Conservation (phyloP, 1,140 invertebrate genomes). For the Apolygus lucorum region DNA sequence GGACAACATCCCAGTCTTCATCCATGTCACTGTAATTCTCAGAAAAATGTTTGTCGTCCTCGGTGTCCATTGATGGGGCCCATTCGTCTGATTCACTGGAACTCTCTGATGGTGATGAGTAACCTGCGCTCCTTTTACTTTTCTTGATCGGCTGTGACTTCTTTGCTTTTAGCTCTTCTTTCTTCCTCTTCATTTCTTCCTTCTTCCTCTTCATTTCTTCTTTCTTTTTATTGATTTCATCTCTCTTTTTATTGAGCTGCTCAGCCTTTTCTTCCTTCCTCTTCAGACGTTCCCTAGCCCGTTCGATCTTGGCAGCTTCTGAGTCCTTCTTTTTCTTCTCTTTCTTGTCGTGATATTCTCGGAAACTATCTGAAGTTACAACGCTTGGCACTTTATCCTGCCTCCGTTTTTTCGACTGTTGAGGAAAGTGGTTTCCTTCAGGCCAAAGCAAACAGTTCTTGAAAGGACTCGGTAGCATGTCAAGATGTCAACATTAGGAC, state of each 20-base stretch:
- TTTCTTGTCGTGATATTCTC: too few relatives aligned
- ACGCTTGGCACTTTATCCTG: too few relatives aligned
- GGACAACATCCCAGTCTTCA: conserved; percentile 16
- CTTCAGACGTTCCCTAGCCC: too few relatives aligned
- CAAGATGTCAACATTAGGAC: too few relatives aligned
- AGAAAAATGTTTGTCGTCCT: conserved; percentile 14
- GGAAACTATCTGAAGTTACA: too few relatives aligned
- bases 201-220: too few relatives aligned
- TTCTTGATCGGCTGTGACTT: conserved; percentile 9
- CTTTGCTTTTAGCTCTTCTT: conserved; percentile 15
- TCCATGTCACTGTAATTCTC: conserved; percentile 16
- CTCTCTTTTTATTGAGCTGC: too few relatives aligned
- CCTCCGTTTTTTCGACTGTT: conserved; percentile 9
- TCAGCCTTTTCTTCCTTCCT: too few relatives aligned
- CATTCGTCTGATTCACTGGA: conserved; percentile 12
- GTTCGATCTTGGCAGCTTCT: too few relatives aligned
- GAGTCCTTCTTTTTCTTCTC: too few relatives aligned
- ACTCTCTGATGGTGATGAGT: conserved; percentile 13
- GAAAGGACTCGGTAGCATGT: conserved; percentile 16
- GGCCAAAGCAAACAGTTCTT: conserved; percentile 15
- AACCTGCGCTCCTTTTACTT: conserved; percentile 10
- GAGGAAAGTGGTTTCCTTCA: conserved; percentile 10
- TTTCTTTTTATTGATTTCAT: too few relatives aligned
- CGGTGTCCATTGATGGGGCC: conserved; percentile 11
- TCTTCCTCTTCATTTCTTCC: neutral